Evolutionary conservation across 1,140 invertebrate genomes (phyloP).

Genomic region (Aphaenogaster ashmeadi): DNA sequence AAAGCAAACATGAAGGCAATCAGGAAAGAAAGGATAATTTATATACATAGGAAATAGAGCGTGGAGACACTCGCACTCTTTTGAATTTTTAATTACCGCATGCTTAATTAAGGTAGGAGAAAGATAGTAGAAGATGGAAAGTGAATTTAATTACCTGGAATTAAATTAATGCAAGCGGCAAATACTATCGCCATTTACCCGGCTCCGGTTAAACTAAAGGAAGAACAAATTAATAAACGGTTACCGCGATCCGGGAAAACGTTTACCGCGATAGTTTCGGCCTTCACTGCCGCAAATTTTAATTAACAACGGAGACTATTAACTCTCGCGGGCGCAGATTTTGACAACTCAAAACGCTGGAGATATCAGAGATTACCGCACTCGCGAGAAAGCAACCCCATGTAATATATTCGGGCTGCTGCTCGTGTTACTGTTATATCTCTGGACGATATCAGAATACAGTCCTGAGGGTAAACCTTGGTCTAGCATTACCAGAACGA

Average conservation of each 20-base stretch:
- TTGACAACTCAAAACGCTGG: constrained; percentile 7
- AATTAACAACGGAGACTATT: not conserved
- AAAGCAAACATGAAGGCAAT: not conserved
- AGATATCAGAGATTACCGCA: constrained; percentile 21
- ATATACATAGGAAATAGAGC: not conserved
- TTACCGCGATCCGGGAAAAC: not conserved
- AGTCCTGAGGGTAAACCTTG: constrained; percentile 4
- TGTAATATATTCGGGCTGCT: not conserved
- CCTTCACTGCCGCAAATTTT: constrained; percentile 6
- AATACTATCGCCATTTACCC: constrained; percentile 73
- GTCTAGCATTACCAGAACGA: not conserved
- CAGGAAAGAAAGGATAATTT: not conserved
- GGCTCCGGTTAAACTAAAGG: not conserved
- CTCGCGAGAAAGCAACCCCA: not conserved
- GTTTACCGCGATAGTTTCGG: not conserved
- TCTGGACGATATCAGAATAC: constrained; percentile 12
- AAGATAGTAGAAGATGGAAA: constrained; percentile 11
- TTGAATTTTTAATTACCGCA: constrained; percentile 37
- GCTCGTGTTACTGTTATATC: constrained; percentile 19
- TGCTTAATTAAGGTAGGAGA: constrained; percentile 18
- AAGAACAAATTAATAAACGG: constrained; percentile 28
- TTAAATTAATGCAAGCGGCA: constrained; percentile 48
- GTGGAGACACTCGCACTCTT: not conserved
- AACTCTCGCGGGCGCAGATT: not conserved
- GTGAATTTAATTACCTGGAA: constrained; percentile 23